Conservation (phyloP, 2,888 invertebrate species). For the Oxycera nigricornis region DNA sequence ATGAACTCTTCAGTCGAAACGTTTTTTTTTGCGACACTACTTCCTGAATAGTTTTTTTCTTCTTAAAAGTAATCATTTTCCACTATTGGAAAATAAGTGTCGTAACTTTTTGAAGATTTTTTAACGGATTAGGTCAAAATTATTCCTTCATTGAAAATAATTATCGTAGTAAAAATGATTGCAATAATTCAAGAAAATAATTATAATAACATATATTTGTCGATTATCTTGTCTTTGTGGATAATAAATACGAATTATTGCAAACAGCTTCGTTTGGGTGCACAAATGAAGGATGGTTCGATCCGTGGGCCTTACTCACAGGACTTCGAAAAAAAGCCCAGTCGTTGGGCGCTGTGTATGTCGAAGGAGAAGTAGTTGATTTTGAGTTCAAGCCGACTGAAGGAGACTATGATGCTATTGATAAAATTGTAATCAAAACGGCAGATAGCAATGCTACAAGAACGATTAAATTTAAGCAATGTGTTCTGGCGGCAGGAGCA, state of each 20-base stretch:
- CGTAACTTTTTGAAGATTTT: too few species aligned
- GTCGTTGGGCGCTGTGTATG: conserved; percentile 76
- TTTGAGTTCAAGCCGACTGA: conserved; percentile 69
- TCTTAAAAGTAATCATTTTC: too few species aligned
- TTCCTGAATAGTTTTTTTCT: too few species aligned
- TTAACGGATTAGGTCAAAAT: too few species aligned
- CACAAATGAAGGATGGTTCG: conserved; percentile 94
- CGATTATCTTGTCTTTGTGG: too few species aligned
- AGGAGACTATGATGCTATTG: conserved; percentile 66
- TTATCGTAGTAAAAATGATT: too few species aligned
- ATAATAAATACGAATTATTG: neutral
- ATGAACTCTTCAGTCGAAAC: neutral
- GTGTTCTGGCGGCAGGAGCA: conserved; percentile 85
- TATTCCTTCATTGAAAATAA: too few species aligned
- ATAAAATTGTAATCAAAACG: conserved; percentile 68
- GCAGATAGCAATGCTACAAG: conserved; percentile 70
- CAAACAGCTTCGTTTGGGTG: conserved; percentile 75
- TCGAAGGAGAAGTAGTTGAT: conserved; percentile 77
- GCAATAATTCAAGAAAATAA: too few species aligned
- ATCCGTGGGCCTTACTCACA: conserved; percentile 82
- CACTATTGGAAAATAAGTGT: too few species aligned
- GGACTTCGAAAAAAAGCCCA: conserved; percentile 78
- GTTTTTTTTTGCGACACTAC: too few species aligned
- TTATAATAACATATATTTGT: too few species aligned
- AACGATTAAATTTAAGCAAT: conserved; percentile 74